A percentile compares a stretch with the other conserved stretches of the same genome.
These are phyloP conservation scores for Lytechinus pictus DNA, from an alignment of 35 echinoderm and acorn worm genomes.

Conservation along the genomic window DNA sequence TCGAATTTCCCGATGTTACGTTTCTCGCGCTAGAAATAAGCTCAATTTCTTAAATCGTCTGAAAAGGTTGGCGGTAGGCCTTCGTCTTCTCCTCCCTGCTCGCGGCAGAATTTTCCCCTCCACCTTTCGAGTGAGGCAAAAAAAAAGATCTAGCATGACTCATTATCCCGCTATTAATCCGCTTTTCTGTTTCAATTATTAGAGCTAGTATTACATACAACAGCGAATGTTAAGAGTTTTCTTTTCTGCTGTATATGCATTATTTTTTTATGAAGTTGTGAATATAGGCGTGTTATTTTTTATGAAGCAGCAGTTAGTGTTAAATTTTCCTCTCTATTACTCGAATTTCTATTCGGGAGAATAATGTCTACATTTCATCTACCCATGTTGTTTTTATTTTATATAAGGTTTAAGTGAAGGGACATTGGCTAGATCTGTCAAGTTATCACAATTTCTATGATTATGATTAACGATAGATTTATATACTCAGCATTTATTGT, in stretches of 20 bases:
- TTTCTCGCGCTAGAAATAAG: neutral
- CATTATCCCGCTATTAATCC: conserved; percentile 42
- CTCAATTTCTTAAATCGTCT: conserved; percentile 12
- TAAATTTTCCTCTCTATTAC: neutral
- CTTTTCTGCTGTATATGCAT: neutral
- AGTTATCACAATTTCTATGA: neutral
- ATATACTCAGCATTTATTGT: neutral
- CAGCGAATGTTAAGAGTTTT: neutral
- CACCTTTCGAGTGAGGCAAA: neutral
- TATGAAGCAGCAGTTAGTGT: neutral
- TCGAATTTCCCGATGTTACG: conserved; percentile 27
- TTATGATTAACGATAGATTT: neutral
- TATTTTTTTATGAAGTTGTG: conserved; percentile 22
- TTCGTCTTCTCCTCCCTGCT: neutral
- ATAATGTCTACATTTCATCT: neutral
- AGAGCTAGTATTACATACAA: conserved; percentile 31
- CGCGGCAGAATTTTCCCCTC: neutral
- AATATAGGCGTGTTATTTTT: neutral
- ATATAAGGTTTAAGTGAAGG: neutral
- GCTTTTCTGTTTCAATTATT: conserved; percentile 37
- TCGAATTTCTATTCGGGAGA: neutral
- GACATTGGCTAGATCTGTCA: neutral
- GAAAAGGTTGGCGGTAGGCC: conserved; percentile 13
- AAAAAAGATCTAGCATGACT: neutral
- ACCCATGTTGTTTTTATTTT: neutral